Conservation (phyloP, 2,113 vertebrate genomes). For the Paracanthobrama guichenoti region DNA sequence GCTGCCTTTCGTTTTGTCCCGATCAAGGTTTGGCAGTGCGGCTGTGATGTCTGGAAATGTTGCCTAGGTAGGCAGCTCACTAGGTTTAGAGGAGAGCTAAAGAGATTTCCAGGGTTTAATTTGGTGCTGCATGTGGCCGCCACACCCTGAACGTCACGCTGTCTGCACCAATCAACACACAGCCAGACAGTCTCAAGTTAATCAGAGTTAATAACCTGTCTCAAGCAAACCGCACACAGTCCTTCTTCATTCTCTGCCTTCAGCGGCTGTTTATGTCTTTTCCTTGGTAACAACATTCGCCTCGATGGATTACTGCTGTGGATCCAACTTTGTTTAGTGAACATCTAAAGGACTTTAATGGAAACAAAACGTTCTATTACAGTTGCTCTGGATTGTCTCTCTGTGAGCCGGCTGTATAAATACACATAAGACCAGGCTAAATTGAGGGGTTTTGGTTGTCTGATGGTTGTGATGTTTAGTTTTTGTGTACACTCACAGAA, state of each 20-base stretch:
- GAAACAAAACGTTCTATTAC: conserved; percentile 3
- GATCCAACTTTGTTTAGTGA: conserved; percentile 2
- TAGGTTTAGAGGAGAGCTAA: not conserved
- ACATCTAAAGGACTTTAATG: conserved; percentile 2
- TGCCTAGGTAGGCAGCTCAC: not conserved
- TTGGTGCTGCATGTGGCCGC: not conserved
- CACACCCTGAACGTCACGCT: not conserved
- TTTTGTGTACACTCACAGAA: not conserved
- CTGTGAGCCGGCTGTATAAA: not conserved
- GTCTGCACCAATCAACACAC: not conserved
- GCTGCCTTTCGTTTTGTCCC: not conserved
- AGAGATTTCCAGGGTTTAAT: conserved; percentile 1
- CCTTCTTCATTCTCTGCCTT: not conserved
- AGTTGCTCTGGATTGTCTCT: not conserved
- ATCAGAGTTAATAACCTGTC: conserved; percentile 20
- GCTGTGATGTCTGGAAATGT: not conserved
- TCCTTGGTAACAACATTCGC: not conserved
- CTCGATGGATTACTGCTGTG: not conserved
- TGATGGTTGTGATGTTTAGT: conserved; percentile 18
- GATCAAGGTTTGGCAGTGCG: not conserved
- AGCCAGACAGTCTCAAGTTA: conserved; percentile 7
- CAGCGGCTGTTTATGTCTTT: conserved; percentile 8
- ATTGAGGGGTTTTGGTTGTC: conserved; percentile 12
- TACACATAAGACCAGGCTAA: not conserved
- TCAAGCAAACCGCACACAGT: conserved; percentile 1